These are phyloP conservation scores for Apotomis capreana DNA, from an alignment of 2,888 invertebrate species.

Conservation along the genomic window DNA sequence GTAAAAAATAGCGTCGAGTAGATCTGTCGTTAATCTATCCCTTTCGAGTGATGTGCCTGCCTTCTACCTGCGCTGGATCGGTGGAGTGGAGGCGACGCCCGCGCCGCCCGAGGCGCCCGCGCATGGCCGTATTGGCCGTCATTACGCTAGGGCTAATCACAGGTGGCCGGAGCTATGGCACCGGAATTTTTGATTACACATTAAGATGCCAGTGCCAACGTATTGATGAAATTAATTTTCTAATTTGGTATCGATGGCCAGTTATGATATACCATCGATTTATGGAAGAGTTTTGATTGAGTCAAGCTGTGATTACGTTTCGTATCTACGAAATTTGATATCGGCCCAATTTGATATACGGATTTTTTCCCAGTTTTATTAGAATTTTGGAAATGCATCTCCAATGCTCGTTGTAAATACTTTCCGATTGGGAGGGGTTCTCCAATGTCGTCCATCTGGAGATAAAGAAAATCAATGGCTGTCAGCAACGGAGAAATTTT, in stretches of 20 bases:
- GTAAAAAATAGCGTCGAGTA: slow-evolving; percentile 40
- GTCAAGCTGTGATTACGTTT: neutral
- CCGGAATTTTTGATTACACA: slow-evolving; percentile 41
- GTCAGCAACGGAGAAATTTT: neutral
- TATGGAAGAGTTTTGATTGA: slow-evolving; percentile 8
- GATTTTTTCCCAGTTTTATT: too few relatives aligned
- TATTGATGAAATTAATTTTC: slow-evolving; percentile 38
- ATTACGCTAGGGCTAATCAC: slow-evolving; percentile 45
- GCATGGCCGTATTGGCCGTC: slow-evolving; percentile 38
- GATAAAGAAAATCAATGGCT: neutral
- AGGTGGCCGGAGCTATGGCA: slow-evolving; percentile 40
- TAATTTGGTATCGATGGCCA: slow-evolving; percentile 22
- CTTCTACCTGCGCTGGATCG: slow-evolving; percentile 39
- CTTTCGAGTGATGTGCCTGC: slow-evolving; percentile 19
- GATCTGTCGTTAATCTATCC: slow-evolving; percentile 37
- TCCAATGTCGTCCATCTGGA: too few relatives aligned
- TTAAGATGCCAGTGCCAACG: slow-evolving; percentile 38
- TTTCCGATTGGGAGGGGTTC: neutral
- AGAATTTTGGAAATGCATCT: too few relatives aligned
- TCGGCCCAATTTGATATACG: neutral
- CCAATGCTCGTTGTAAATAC: too few relatives aligned
- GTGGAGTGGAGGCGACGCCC: neutral
- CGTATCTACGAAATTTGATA: neutral
- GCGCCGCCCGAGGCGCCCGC: slow-evolving; percentile 36
- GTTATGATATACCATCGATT: slow-evolving; percentile 24